Evolutionary conservation across 2,113 vertebrate species (phyloP).

Genomic region (Montifringilla adamsi): DNA sequence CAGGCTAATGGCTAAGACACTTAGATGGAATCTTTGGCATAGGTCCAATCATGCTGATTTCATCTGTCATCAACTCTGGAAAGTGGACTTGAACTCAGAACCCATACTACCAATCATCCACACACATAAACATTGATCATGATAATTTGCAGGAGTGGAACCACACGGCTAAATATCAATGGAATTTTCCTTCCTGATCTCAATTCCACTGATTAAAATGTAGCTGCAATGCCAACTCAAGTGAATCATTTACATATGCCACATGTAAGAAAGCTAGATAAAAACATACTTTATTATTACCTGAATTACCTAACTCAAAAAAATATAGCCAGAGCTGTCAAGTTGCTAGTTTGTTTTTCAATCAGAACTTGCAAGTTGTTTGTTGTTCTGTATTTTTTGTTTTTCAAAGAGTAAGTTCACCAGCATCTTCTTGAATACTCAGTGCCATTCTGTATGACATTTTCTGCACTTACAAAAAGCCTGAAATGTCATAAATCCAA

Average conservation of each 20-base stretch:
- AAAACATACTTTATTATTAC: background rate
- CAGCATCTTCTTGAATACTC: background rate
- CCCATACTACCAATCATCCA: background rate
- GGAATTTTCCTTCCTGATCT: conserved; percentile 12
- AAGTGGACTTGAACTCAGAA: conserved; percentile 17
- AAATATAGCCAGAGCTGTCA: background rate
- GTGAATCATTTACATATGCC: background rate
- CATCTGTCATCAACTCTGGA: background rate
- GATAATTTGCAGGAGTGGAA: background rate
- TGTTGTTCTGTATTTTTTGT: background rate
- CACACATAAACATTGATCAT: background rate
- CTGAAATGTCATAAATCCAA: background rate
- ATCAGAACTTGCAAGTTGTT: background rate
- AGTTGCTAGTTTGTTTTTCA: background rate
- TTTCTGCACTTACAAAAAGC: background rate
- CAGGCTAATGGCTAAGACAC: background rate
- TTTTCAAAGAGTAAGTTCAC: background rate
- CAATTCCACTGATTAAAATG: background rate
- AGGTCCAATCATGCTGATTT: background rate
- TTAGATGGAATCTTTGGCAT: conserved; percentile 22
- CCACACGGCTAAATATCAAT: background rate
- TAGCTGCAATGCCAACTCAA: background rate
- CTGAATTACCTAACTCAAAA: background rate
- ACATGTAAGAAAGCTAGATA: background rate
- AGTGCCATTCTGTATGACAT: background rate